Percentiles rank a stretch among this genome's conserved stretches.
These are phyloP conservation scores for Coregonus clupeaformis DNA, from an alignment of 2,113 vertebrate species.

Conservation along the genomic window DNA sequence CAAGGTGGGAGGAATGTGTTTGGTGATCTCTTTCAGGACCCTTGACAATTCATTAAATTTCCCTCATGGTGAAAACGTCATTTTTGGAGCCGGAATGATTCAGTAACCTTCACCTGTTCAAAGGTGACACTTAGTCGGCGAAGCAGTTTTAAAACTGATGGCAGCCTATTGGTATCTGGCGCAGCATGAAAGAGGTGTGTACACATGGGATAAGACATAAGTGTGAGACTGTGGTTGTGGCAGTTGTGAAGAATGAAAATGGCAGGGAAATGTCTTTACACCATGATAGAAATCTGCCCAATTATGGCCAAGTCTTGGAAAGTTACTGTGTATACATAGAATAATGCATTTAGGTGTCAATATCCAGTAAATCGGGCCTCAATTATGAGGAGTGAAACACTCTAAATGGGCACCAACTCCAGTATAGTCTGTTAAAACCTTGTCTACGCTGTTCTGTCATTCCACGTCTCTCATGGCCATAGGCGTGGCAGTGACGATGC, in stretches of 20 bases:
- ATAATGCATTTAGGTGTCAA: too few relatives aligned
- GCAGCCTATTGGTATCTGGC: background rate
- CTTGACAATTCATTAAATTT: slow-evolving; percentile 44
- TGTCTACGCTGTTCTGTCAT: background rate
- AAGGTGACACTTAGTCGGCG: slow-evolving; percentile 9
- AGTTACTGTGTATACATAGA: too few relatives aligned
- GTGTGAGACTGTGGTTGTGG: slow-evolving; percentile 10
- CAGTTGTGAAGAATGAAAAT: background rate
- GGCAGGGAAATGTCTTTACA: background rate
- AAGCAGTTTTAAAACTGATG: background rate
- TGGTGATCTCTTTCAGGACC: slow-evolving; percentile 23
- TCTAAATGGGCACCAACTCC: too few relatives aligned
- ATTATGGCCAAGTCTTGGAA: too few relatives aligned
- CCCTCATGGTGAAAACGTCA: slow-evolving; percentile 29
- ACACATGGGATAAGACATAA: slow-evolving; percentile 2
- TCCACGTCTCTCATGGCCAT: too few relatives aligned
- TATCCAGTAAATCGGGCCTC: too few relatives aligned
- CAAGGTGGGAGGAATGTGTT: slow-evolving; percentile 11
- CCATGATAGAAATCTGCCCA: too few relatives aligned
- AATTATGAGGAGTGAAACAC: too few relatives aligned
- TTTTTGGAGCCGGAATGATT: slow-evolving; percentile 35
- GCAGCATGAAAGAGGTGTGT: background rate
- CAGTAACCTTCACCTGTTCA: slow-evolving; percentile 28
- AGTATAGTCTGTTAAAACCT: background rate
- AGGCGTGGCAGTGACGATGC: too few relatives aligned